Percentiles rank a stretch among this genome's conserved stretches.
Conservation (phyloP, 2,888 invertebrate genomes). For the Teleogryllus oceanicus region DNA sequence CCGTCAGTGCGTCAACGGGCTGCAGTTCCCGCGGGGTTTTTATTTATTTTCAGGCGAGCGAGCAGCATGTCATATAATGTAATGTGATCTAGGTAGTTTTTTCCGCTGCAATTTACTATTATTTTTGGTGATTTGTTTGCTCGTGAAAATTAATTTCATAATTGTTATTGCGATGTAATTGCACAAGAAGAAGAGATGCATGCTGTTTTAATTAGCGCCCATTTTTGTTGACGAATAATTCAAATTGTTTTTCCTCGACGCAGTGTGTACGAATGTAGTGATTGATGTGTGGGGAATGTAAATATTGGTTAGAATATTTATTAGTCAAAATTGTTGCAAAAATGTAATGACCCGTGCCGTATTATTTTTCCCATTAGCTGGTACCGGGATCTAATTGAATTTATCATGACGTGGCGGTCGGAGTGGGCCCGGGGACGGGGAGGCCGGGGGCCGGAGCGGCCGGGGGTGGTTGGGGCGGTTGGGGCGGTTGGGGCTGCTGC, state of each 20-base stretch:
- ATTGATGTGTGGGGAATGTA: constrained; percentile 18
- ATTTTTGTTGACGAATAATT: constrained; percentile 18
- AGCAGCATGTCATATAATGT: constrained; percentile 10
- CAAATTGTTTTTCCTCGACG: constrained; percentile 7
- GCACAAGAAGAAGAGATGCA: constrained; percentile 18
- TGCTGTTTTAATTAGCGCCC: constrained; percentile 18
- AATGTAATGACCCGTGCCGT: neutral
- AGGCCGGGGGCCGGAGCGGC: neutral
- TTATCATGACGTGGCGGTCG: neutral
- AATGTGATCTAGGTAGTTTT: constrained; percentile 12
- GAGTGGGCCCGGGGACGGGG: neutral
- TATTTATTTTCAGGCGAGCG: neutral
- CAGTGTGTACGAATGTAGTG: neutral
- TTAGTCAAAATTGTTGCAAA: constrained; percentile 7
- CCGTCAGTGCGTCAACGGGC: neutral
- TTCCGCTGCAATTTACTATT: constrained; percentile 18
- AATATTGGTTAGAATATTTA: constrained; percentile 18
- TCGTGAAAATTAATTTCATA: constrained; percentile 18
- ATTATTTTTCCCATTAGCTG: constrained; percentile 18
- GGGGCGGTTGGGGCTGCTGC: too few relatives aligned
- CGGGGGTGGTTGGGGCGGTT: too few relatives aligned
- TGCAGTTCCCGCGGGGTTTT: neutral
- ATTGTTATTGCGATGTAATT: constrained; percentile 10
- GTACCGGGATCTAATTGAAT: neutral
- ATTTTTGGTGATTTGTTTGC: constrained; percentile 18